Evolutionary conservation across 2,888 invertebrate genomes (phyloP), one percentile per base, ranked within the genome.

Genomic region (Spialia ferax): DNA sequence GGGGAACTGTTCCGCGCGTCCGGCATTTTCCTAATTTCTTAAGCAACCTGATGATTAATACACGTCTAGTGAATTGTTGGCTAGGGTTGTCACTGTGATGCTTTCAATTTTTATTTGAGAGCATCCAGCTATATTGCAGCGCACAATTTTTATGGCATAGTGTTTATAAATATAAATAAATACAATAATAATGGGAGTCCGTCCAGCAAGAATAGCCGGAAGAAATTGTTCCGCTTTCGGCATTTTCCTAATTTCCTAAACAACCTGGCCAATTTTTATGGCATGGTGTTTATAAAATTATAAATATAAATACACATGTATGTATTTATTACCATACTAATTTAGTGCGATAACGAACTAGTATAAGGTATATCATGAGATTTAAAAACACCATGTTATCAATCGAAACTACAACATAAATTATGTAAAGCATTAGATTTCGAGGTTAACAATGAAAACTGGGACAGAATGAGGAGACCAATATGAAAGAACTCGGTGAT

Each of bases 241-340:
- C 48, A 35, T 57, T 64, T 57, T 57, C 56, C 64, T 57, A 64
- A 64, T 59, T 59, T 59, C 59, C 65, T 59, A 59, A 65, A 65
- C 63, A 55, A 55, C 65, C 52, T 38, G 23, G 42, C 52, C 1
- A 1, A 11, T 13, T 13, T 11, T 38, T 10, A 35, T 35, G 35
- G 2, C 2, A 26, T 2, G 2, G 3, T 26, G 5, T 26, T 5
- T 26, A 26, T 5, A 26, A 4, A 5, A n/a, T n/a, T 2, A 4
- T 26, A 26, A 2, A 5, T 26, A 26, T n/a, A n/a, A n/a, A n/a
- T n/a, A n/a, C n/a, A n/a, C n/a, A n/a, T n/a, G n/a, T n/a, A n/a
- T n/a, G n/a, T n/a, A n/a, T n/a, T n/a, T n/a, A n/a, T n/a, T n/a
- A n/a, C n/a, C n/a, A n/a, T n/a, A n/a, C n/a, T n/a, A n/a, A n/a